These are phyloP conservation scores for Rhopilema esculentum DNA, from an alignment of 30 jellyfish, hydroid and myxozoan species.

Conservation along the genomic window DNA sequence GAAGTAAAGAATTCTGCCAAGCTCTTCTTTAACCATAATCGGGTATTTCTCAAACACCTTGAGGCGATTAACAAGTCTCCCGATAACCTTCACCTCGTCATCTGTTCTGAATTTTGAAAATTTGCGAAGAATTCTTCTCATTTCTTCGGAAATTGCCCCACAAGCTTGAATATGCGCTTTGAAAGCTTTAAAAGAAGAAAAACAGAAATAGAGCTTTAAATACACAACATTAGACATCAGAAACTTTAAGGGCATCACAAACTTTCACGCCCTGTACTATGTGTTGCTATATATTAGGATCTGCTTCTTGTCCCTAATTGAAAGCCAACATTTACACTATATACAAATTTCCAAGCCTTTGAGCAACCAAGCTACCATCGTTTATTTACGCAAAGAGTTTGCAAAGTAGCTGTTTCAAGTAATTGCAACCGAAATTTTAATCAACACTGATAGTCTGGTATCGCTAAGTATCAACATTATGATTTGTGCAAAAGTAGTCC, in stretches of 20 bases:
- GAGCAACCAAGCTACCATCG: too few species aligned
- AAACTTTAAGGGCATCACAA: neutral
- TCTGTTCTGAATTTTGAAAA: conserved; percentile 61
- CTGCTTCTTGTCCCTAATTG: too few species aligned
- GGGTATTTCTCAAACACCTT: conserved; percentile 80
- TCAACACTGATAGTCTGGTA: too few species aligned
- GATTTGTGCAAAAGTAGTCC: too few species aligned
- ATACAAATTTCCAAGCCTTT: too few species aligned
- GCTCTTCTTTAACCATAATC: conserved; percentile 69
- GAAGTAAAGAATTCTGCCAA: conserved; percentile 77
- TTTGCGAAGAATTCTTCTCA: conserved; percentile 49
- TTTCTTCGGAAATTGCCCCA: conserved; percentile 58
- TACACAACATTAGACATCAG: neutral
- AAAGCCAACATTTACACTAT: too few species aligned
- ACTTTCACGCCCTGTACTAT: neutral
- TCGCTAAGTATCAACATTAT: too few species aligned
- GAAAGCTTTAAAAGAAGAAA: conserved; percentile 57
- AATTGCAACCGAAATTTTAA: too few species aligned
- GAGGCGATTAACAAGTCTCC: conserved; percentile 59
- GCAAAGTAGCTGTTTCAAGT: too few species aligned
- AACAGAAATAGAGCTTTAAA: neutral
- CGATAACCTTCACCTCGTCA: conserved; percentile 60
- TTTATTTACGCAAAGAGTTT: too few species aligned
- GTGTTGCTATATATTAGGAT: too few species aligned
- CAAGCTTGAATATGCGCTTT: conserved; percentile 81